phyloP scores from a whole-genome alignment of 2,888 invertebrate species.

The Pimpla rufipes region DNA sequence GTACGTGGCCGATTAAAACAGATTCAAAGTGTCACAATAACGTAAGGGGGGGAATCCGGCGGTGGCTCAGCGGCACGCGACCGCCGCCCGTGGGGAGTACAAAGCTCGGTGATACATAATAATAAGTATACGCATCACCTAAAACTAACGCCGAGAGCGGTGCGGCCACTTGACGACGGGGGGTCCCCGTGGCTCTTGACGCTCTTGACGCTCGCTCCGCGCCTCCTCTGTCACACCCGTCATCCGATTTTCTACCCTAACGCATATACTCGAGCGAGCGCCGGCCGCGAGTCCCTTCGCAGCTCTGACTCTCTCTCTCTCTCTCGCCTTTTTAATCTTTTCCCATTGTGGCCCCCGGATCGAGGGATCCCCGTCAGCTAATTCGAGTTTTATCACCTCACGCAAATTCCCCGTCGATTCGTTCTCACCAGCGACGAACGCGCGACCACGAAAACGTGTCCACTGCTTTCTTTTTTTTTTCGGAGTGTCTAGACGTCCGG shows the following conservation, averaged over 20 bases:
- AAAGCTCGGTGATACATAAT: slow-evolving; percentile 16
- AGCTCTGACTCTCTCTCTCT: slow-evolving; percentile 4
- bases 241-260: slow-evolving; percentile 75
- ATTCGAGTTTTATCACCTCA: slow-evolving; percentile 68
- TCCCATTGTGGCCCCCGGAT: slow-evolving; percentile 46
- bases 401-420: slow-evolving; percentile 40
- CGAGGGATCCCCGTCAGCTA: slow-evolving; percentile 61
- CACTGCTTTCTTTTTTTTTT: background rate
- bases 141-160: slow-evolving; percentile 58
- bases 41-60: slow-evolving; percentile 2
- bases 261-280: slow-evolving; percentile 74
- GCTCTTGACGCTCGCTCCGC: background rate
- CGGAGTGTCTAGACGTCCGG: background rate
- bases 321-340: slow-evolving; percentile 41
- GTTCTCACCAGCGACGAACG: background rate
- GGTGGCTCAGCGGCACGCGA: slow-evolving; percentile 74
- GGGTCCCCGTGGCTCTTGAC: slow-evolving; percentile 33
- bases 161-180: slow-evolving; percentile 82
- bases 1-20: slow-evolving; percentile 67
- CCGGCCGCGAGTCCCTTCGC: background rate
- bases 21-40: slow-evolving; percentile 81
- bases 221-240: slow-evolving; percentile 34
- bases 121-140: slow-evolving; percentile 20
- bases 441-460: background rate
- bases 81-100: slow-evolving; percentile 54